phyloP scores from a whole-genome alignment of 2,888 invertebrate species.

The Carterocephalus palaemon region DNA sequence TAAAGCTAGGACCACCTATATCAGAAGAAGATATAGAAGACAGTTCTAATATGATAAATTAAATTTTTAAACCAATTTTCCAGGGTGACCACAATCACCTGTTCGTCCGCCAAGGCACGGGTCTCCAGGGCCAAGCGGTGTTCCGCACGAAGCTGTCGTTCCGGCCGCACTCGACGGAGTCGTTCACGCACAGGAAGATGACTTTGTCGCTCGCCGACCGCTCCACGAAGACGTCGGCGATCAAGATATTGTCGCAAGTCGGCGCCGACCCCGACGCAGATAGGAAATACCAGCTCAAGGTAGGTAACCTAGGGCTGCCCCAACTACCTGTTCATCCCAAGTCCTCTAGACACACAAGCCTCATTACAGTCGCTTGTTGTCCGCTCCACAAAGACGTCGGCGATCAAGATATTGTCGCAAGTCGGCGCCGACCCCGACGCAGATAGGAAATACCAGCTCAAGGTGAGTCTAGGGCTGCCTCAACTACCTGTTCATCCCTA shows the following conservation, averaged over 20 bases:
- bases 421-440: conserved; percentile 97
- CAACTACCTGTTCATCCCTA: conserved; percentile 98
- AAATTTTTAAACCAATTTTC: conserved; percentile 23
- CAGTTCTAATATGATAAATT: background rate
- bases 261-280: conserved; percentile 97
- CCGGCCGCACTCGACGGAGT: conserved; percentile 98
- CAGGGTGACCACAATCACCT: conserved; percentile 98
- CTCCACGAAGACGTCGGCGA: conserved; percentile 94
- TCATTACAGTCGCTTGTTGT: conserved; percentile 98
- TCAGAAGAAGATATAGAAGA: no score
- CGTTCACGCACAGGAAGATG: conserved; percentile 99
- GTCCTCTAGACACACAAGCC: conserved; percentile 98
- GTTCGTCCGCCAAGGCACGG: conserved; percentile 98
- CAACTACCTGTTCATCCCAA: conserved; percentile 98
- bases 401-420: conserved; percentile 97
- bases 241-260: conserved; percentile 96
- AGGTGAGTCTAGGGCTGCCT: conserved; percentile 89
- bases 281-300: conserved; percentile 93
- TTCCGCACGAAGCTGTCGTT: conserved; percentile 98
- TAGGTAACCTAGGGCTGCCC: conserved; percentile 96
- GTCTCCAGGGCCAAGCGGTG: conserved; percentile 97
- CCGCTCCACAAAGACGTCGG: conserved; percentile 93
- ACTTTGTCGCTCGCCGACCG: conserved; percentile 98
- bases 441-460: conserved; percentile 90
- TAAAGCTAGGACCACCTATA: no score